Evolutionary conservation across 2,113 vertebrate genomes (phyloP), one percentile per base, ranked within the genome.

Genomic region (Dryoscopus gambensis): DNA sequence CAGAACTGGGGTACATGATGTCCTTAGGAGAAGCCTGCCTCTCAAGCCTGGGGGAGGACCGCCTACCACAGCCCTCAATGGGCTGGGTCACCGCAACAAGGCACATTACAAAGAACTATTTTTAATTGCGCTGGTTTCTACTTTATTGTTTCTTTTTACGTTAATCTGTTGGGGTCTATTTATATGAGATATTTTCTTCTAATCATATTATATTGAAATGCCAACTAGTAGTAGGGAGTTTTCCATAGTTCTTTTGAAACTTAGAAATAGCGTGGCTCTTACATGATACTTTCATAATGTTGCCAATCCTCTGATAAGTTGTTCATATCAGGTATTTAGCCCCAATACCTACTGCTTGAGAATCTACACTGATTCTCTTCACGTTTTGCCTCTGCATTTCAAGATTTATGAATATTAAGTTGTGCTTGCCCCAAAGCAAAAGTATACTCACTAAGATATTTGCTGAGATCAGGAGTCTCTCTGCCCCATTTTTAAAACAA

Each of bases 381-480:
- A 97, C 88, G 69, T 97, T 98, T 84, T 40, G 84, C 90, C 91
- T 98, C 95, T 97, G 95, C 90, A 96, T 97, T 97, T 97, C 88
- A 95, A 96, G 96, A 97, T 96, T 98, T 98, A 98, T 98, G 97
- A 98, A 98, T 98, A 98, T 98, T 98, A 98, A 98, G 93, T 96
- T 98, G 79, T 98, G 97, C 95, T 97, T 97, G 97, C 98, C 98
- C 97, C 97, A 98, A 81, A 98, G 98, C 98, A 98, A 98, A 98
- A 97, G 98, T 98, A 93, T 98, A 97, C 97, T 98, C 97, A 92
- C 95, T 89, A 97, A 98, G 97, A 97, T 98, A 98, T 98, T 98
- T 98, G 98, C 98, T 98, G 98, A 98, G 97, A 98, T 98, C 98
- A 98, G 98, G 97, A 98, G 56, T 98, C 97, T 98, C 96, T 96